phyloP scores from a whole-genome alignment of 37 sponge, comb jelly and placozoan species.

The Halisarca cf. caerulea region DNA sequence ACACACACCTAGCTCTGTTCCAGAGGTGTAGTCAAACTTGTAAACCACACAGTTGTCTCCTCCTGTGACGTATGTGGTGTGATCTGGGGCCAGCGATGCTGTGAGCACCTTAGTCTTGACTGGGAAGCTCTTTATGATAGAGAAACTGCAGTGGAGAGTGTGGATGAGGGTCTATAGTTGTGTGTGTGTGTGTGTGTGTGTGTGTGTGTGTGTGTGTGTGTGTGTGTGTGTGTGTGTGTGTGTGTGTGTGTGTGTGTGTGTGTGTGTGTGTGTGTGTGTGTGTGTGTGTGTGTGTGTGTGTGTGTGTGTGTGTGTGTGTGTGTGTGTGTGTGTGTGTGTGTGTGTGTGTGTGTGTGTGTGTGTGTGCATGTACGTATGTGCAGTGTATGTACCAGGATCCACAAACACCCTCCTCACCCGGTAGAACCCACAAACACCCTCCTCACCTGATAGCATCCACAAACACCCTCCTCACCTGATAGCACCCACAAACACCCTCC shows the following conservation, averaged over 20 bases:
- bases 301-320: constrained; percentile 32
- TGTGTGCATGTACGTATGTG: constrained; percentile 5
- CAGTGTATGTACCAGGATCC: no score
- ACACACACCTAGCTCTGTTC: constrained; percentile 72
- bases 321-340: constrained; percentile 16
- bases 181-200: not conserved
- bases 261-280: constrained; percentile 25
- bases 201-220: constrained; percentile 30
- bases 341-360: constrained; percentile 11
- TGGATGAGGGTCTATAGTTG: not conserved
- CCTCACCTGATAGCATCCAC: no score
- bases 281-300: constrained; percentile 28
- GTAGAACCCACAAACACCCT: constrained; percentile 50
- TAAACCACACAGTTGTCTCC: constrained; percentile 93
- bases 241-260: constrained; percentile 32
- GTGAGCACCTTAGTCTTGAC: constrained; percentile 52
- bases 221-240: constrained; percentile 32
- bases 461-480: constrained; percentile 43
- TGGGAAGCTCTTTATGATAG: constrained; percentile 47
- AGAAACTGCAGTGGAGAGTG: constrained; percentile 46
- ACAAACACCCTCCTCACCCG: constrained; percentile 41
- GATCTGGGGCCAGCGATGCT: constrained; percentile 72
- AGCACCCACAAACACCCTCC: constrained; percentile 34
- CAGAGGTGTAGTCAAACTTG: constrained; percentile 78
- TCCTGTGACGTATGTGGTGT: constrained; percentile 77